These are phyloP conservation scores for Botrylloides violaceus DNA, from an alignment of 23 tunicate species.

Conservation along the genomic window DNA sequence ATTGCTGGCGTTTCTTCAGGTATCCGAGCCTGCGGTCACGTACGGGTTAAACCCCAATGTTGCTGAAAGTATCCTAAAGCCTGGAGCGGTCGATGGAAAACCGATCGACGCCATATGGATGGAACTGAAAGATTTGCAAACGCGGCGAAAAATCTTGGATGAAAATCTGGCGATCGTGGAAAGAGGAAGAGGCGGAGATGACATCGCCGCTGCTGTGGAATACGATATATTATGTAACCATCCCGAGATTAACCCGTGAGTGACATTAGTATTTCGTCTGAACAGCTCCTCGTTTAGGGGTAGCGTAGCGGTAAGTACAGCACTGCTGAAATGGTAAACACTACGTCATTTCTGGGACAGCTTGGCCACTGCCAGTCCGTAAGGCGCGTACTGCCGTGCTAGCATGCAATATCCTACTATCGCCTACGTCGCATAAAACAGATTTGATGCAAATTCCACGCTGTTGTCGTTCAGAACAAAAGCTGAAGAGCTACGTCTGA, in stretches of 20 bases:
- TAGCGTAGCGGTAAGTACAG: no score
- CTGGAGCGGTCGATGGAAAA: not conserved
- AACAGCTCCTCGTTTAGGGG: no score
- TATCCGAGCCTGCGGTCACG: no score
- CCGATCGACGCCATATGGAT: constrained; percentile 26
- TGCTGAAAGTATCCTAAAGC: not conserved
- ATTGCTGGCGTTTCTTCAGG: no score
- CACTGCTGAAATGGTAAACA: no score
- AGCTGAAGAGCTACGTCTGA: constrained; percentile 11
- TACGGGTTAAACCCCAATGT: not conserved
- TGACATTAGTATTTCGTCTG: not conserved
- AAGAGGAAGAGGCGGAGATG: constrained; percentile 29
- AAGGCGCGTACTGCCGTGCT: no score
- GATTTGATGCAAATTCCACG: not conserved
- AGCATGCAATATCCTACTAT: no score
- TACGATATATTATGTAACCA: not conserved
- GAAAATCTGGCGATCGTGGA: constrained; percentile 47
- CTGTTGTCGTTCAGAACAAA: not conserved
- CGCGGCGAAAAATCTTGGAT: constrained; percentile 32
- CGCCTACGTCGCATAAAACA: no score
- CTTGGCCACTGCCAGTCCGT: no score
- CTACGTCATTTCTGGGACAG: no score
- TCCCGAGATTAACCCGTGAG: constrained; percentile 22
- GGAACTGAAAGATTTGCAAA: constrained; percentile 17
- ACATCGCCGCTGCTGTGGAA: constrained; percentile 27